These are phyloP conservation scores for Catostylus mosaicus DNA, from an alignment of 30 jellyfish, hydroid and myxozoan genomes.

Conservation along the genomic window DNA sequence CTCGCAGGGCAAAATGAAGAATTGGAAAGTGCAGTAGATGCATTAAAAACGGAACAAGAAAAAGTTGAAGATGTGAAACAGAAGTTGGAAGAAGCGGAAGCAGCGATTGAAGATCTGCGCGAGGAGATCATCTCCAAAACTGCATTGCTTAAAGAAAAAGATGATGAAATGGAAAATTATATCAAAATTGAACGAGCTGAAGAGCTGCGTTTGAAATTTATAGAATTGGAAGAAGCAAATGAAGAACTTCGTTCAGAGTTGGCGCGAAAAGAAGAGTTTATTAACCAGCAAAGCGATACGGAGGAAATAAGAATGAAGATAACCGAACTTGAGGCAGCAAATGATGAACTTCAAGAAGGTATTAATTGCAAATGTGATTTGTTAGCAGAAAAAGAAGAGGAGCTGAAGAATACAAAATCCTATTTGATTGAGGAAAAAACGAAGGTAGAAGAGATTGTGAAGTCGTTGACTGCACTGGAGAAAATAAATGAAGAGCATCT, in stretches of 20 bases:
- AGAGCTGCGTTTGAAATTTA: constrained; percentile 2
- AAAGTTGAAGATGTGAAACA: background rate
- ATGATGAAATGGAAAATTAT: background rate
- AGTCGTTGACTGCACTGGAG: background rate
- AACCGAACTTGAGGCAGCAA: background rate
- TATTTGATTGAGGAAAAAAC: background rate
- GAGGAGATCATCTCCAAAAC: background rate
- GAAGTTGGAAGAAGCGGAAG: constrained; percentile 7
- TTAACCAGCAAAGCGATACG: background rate
- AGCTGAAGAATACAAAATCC: background rate
- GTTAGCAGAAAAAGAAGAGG: background rate
- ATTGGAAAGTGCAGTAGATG: background rate
- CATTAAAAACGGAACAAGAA: background rate
- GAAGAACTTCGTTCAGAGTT: constrained; percentile 14
- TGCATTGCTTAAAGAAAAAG: background rate
- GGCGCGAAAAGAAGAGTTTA: background rate
- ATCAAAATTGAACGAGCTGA: constrained; percentile 1
- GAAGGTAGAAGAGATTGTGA: background rate
- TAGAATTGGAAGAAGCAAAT: constrained; percentile 17
- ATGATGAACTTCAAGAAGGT: background rate
- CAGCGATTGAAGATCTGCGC: background rate
- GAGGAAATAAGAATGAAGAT: background rate
- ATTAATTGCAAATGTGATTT: background rate
- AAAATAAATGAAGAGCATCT: background rate
- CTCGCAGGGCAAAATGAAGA: background rate